These are phyloP conservation scores for Agriotes lineatus DNA, from an alignment of 2,888 invertebrate species.

Conservation along the genomic window DNA sequence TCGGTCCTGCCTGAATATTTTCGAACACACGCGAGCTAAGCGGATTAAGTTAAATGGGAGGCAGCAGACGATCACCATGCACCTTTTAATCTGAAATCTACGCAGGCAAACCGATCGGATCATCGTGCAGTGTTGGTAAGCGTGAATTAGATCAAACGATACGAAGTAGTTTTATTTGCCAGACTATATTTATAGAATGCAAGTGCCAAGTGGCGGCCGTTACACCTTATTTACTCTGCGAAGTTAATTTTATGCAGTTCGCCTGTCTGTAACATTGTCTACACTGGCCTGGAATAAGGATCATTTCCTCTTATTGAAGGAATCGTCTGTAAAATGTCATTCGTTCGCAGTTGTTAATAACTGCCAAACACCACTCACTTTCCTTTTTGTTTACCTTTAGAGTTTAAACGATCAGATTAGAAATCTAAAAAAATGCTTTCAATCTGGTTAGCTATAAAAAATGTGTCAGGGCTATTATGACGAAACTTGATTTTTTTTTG, in stretches of 20 bases:
- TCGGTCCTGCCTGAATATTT: conserved; percentile 12
- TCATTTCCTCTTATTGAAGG: neutral
- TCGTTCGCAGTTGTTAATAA: too few relatives aligned
- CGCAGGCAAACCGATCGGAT: conserved; percentile 14
- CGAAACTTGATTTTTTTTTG: too few relatives aligned
- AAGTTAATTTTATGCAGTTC: conserved; percentile 25
- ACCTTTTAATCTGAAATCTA: neutral
- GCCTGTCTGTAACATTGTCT: neutral
- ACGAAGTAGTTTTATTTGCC: conserved; percentile 30
- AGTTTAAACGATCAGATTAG: too few relatives aligned
- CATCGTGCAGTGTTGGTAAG: conserved; percentile 8
- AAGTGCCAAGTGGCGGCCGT: conserved; percentile 33
- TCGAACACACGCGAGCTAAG: conserved; percentile 17
- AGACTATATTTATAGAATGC: conserved; percentile 29
- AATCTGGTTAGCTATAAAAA: too few relatives aligned
- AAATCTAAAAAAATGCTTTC: too few relatives aligned
- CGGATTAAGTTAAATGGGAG: conserved; percentile 6
- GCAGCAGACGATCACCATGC: neutral
- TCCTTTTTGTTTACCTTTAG: too few relatives aligned
- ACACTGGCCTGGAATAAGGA: neutral
- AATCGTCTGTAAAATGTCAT: too few relatives aligned
- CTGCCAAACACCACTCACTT: too few relatives aligned
- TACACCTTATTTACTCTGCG: conserved; percentile 28
- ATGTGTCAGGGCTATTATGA: too few relatives aligned
- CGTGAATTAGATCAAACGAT: conserved; percentile 27